Conservation (phyloP, 2,797 vertebrate genomes). For the Coccyzus lansbergi region DNA sequence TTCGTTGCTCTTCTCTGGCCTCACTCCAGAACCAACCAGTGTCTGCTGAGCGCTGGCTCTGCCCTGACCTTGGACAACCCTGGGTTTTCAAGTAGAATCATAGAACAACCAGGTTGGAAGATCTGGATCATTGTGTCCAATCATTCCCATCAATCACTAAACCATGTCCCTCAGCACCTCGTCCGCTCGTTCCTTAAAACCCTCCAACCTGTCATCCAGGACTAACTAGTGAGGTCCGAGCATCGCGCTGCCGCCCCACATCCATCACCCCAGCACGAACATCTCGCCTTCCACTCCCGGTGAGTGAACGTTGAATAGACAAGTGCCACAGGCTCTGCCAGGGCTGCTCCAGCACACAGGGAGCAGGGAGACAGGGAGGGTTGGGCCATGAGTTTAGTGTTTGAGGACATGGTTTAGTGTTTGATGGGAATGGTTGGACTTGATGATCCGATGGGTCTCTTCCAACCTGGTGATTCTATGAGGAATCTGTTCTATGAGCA, state of each 20-base stretch:
- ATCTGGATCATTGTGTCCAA: no score
- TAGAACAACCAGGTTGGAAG: no score
- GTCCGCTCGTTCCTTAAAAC: no score
- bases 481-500: no score
- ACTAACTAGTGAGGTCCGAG: background rate
- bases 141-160: no score
- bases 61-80: background rate
- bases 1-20: no score
- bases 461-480: no score
- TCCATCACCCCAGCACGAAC: rapidly evolving
- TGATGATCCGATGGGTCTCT: no score
- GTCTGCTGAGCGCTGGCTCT: background rate
- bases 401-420: no score
- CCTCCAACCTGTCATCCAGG: rapidly evolving
- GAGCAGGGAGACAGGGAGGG: background rate
- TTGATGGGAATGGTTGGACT: no score
- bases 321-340: background rate
- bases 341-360: background rate
- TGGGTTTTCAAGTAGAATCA: no score
- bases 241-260: rapidly evolving
- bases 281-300: rapidly evolving
- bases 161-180: no score
- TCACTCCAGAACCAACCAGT: rapidly evolving
- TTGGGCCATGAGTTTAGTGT: rapidly evolving
- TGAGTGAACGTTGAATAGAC: rapidly evolving